Evolutionary conservation across 2,113 vertebrate genomes (phyloP), one percentile per base, ranked within the genome.

Genomic region (Acinonyx jubatus): DNA sequence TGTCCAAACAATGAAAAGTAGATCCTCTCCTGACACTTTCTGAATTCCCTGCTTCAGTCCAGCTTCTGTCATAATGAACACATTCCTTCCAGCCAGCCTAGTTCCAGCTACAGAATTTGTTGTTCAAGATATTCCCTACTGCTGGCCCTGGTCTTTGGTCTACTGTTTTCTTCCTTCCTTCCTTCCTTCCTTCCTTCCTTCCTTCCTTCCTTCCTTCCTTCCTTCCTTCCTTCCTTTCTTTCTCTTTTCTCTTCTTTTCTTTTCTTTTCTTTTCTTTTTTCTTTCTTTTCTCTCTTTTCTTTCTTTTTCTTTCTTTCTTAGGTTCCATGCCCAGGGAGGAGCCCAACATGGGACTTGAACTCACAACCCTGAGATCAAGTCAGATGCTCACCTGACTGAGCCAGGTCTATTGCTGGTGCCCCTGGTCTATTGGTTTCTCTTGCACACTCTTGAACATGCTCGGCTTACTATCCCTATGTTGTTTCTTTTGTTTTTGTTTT

Each of bases 21-120:
- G 23, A 41, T 81, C n/a, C 29, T 88, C 16, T 74, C 14, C 14
- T 57, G 33, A 57, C 41, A 57, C 50, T 84, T 89, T 33, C 11
- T 82, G 90, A 95, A 95, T 94, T 85, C 55, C 23, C 55, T 71
- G 9, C 45, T 81, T 92, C 29, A 36, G 41, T 91, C 13, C 33
- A 76, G 50, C 4, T 74, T 94, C 73, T 89, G 7, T 41, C 7
- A 41, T 86, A 45, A 82, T 69, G 45, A 94, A 85, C 61, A 85
- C 3, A 57, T 83, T 88, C 52, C 31, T 95, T 88, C 38, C 65
- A 63, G 5, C 57, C 84, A 4, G 1, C 19, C 27, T 16, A 29
- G 33, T 13, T 11, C 31, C 41, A 80, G 66, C 36, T 94, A 36
- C 69, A 84, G 52, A 87, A 50, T 76, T 89, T 55, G 25, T 23